A percentile compares a stretch with the other conserved stretches of the same genome.
These are phyloP conservation scores for Opisthograptis luteolata DNA, from an alignment of 2,888 invertebrate genomes.

Conservation along the genomic window DNA sequence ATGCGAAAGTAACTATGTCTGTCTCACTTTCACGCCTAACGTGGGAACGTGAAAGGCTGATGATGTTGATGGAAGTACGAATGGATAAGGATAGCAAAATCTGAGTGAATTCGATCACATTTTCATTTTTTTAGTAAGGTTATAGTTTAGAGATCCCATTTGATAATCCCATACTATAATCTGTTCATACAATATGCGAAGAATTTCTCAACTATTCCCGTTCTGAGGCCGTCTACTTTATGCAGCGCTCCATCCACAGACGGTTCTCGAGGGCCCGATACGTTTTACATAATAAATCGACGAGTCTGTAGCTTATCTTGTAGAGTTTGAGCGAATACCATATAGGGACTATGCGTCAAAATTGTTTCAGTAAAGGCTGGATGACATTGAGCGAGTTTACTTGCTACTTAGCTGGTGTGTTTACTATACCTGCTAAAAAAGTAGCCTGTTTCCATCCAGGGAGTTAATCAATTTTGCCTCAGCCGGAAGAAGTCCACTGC, in stretches of 20 bases:
- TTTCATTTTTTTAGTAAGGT: no score
- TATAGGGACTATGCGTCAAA: constrained; percentile 32
- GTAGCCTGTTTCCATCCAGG: not conserved
- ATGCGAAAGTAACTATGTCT: no score
- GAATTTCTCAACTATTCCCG: not conserved
- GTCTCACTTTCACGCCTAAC: no score
- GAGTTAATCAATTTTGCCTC: no score
- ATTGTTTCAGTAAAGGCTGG: constrained; percentile 16
- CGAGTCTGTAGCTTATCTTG: constrained; percentile 34
- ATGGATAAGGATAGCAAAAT: no score
- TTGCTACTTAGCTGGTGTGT: not conserved
- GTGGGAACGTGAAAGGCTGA: no score
- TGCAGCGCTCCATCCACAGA: constrained; percentile 44
- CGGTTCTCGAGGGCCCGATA: constrained; percentile 39
- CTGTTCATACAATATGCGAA: constrained; percentile 1
- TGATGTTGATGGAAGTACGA: no score
- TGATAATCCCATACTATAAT: not conserved
- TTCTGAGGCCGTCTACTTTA: constrained; percentile 46
- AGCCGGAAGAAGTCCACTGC: no score
- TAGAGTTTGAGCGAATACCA: constrained; percentile 35
- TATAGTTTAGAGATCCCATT: no score
- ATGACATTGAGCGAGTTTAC: no score
- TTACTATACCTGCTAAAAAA: no score
- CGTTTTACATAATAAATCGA: constrained; percentile 45
- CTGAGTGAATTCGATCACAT: no score